Base-by-base conservation (phyloP, 2,113 vertebrate genomes). In the Mus pahari region DNA sequence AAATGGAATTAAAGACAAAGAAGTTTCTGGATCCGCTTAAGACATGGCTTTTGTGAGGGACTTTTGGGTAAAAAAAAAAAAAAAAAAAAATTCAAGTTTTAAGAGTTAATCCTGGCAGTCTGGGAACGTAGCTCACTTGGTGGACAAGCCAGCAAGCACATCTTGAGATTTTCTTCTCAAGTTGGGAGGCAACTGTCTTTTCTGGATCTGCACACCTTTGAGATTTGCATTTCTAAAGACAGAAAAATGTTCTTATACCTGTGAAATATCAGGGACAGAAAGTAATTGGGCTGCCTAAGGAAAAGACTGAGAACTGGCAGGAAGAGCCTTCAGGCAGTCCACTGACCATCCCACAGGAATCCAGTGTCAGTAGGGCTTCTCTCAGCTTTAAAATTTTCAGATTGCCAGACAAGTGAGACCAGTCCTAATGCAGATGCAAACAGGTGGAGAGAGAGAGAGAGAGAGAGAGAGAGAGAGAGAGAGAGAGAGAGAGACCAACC, bases 1-100 rank as follows among this genome's bases (percentile, higher is more conserved):
- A 92, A 81, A 71, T 39, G 22, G 19, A 86, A 26, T 19, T 62
- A 86, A 90, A 92, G 31, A 24, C n/a, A 95, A 86, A 82, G 13
- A 13, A 94, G 64, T 81, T 83, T 95, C 77, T 86, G 45, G 28
- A 48, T 82, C 62, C 90, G 31, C 12, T 73, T 17, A 83, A 73
- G 64, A 33, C 24, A 73, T 64, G 14, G 62, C 2, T 84, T 92
- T 74, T 17, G 68, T 70, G 55, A 39, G n/a, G 24, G 70, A 36
- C 22, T 39, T 91, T 50, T 73, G 82, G 39, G 36, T 42, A 22
- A 87, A 42, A 8, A 8, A 2, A 22, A 87, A 42, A 8, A 22
- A 87, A 42, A 8, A 22, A 87, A 42, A 8, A 8, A 9, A 2
- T 4, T 36, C 60, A 28, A 33, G 39, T 86, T 94, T 93, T 53